A percentile compares a stretch with the other conserved stretches of the same genome.
Evolutionary conservation across 2,113 vertebrate genomes (phyloP).

Genomic region (Gracilinanus agilis): DNA sequence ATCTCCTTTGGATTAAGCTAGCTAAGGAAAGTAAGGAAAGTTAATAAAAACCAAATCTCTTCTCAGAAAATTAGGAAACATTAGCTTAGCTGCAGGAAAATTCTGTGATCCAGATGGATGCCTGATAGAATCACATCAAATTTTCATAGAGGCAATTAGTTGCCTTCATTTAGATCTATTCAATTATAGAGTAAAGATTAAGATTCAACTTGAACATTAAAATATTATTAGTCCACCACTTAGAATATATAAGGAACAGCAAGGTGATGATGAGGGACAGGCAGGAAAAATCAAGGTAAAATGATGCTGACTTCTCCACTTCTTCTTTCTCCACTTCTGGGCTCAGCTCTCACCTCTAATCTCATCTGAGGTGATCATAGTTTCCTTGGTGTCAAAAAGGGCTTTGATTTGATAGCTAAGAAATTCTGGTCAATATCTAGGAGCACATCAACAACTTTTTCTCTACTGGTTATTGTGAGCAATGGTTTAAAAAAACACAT

Average conservation of each 20-base stretch:
- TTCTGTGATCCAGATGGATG: slow-evolving; percentile 70
- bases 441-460: neutral
- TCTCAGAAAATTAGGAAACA: slow-evolving; percentile 72
- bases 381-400: neutral
- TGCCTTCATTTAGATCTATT: slow-evolving; percentile 71
- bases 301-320: slow-evolving; percentile 13
- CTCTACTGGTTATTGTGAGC: neutral
- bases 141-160: slow-evolving; percentile 78
- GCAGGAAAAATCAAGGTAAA: slow-evolving; percentile 51
- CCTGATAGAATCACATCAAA: slow-evolving; percentile 75
- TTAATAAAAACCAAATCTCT: slow-evolving; percentile 71
- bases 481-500: no score
- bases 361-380: neutral
- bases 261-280: slow-evolving; percentile 56
- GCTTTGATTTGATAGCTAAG: neutral
- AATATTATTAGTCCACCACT: slow-evolving; percentile 67
- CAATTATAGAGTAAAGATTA: slow-evolving; percentile 75
- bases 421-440: neutral
- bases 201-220: slow-evolving; percentile 60
- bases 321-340: slow-evolving; percentile 8
- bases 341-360: neutral
- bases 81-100: slow-evolving; percentile 67
- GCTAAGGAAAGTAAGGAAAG: slow-evolving; percentile 3
- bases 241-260: slow-evolving; percentile 58
- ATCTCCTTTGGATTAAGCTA: slow-evolving; percentile 61